Evolutionary conservation across 2,888 invertebrate species (phyloP).

Genomic region (Dichetophora obliterata): DNA sequence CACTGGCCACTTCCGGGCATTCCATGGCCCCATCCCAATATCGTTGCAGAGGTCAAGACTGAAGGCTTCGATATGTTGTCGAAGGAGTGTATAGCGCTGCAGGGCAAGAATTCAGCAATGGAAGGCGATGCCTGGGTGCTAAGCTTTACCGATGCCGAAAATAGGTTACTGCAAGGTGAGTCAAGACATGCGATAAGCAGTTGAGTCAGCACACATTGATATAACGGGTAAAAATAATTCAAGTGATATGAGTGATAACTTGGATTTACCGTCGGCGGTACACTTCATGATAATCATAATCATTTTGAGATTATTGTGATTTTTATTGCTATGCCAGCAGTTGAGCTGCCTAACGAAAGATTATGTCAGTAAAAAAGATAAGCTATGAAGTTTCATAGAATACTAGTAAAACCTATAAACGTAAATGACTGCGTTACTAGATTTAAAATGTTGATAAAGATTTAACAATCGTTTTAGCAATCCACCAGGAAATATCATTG

Average conservation of each 20-base stretch:
- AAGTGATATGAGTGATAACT: background rate
- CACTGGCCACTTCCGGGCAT: conserved; percentile 94
- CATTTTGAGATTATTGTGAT: background rate
- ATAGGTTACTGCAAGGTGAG: conserved; percentile 83
- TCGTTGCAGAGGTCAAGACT: conserved; percentile 93
- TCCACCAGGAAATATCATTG: too few relatives aligned
- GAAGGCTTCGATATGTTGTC: conserved; percentile 96
- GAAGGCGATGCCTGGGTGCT: conserved; percentile 98
- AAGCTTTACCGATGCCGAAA: conserved; percentile 92
- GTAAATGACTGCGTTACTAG: too few relatives aligned
- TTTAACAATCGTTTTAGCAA: too few relatives aligned
- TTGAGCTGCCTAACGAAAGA: background rate
- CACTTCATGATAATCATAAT: background rate
- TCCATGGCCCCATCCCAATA: conserved; percentile 93
- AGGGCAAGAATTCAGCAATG: conserved; percentile 90
- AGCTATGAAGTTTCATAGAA: too few relatives aligned
- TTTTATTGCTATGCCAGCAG: background rate
- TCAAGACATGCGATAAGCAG: background rate
- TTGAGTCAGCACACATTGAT: background rate
- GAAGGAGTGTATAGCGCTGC: conserved; percentile 87
- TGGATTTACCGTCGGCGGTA: conserved; percentile 22
- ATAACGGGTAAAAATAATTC: background rate
- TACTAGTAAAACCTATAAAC: too few relatives aligned
- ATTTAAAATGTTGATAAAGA: too few relatives aligned
- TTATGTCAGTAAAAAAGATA: background rate